phyloP scores from a whole-genome alignment of 2,113 vertebrate genomes.

The Atrichornis clamosus region DNA sequence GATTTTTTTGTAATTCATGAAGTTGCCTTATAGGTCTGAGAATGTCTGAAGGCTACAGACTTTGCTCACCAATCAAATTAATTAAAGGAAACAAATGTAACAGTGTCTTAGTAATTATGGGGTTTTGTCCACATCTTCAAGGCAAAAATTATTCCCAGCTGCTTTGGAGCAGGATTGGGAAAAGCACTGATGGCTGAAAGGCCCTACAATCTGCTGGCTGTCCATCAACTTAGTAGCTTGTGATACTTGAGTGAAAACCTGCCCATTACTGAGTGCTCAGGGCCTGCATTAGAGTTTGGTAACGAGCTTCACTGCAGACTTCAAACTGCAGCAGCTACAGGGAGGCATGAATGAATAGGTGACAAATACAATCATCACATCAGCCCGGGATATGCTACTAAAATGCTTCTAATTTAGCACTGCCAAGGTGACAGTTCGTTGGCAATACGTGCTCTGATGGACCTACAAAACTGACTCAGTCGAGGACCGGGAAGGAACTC shows the following conservation, averaged over 20 bases:
- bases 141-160: not conserved
- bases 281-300: not conserved
- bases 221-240: not conserved
- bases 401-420: not conserved
- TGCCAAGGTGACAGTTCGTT: not conserved
- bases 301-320: not conserved
- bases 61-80: not conserved
- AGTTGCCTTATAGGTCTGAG: not conserved
- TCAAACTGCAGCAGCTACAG: not conserved
- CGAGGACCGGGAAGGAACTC: not conserved
- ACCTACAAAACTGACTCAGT: not conserved
- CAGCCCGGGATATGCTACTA: not conserved
- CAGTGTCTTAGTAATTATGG: not conserved
- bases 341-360: not conserved
- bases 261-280: not conserved
- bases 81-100: constrained; percentile 14
- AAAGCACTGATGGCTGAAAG: not conserved
- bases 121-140: not conserved
- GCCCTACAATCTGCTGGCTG: not conserved
- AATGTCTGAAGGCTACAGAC: not conserved
- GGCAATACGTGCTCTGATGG: not conserved
- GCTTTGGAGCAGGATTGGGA: not conserved
- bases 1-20: not conserved
- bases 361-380: not conserved
- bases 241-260: not conserved